phyloP scores from a whole-genome alignment of 2,888 invertebrate species.

The Julus scanicus region DNA sequence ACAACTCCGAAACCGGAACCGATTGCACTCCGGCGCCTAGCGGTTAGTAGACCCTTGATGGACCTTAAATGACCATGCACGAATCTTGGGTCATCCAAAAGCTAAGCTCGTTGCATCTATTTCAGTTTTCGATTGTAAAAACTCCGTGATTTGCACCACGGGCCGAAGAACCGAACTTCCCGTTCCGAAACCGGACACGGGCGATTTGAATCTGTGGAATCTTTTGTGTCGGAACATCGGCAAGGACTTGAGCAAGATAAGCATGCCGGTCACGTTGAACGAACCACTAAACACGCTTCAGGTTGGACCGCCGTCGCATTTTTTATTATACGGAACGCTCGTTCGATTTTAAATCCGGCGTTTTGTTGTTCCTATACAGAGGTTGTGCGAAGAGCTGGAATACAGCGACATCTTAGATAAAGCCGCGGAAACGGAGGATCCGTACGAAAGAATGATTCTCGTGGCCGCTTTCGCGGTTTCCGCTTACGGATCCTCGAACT shows the following conservation, averaged over 20 bases:
- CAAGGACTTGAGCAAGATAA: conserved; percentile 85
- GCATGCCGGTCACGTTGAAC: conserved; percentile 87
- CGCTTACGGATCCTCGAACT: conserved; percentile 78
- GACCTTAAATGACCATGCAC: no score
- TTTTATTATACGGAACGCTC: not conserved
- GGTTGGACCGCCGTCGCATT: conserved; percentile 66
- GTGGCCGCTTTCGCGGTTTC: conserved; percentile 85
- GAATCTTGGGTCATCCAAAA: no score
- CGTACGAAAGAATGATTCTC: conserved; percentile 78
- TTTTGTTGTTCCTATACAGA: conserved; percentile 66
- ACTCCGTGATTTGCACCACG: conserved; percentile 62
- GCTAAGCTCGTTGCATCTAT: not conserved
- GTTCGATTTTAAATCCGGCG: no score
- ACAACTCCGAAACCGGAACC: conserved; percentile 73
- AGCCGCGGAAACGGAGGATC: conserved; percentile 75
- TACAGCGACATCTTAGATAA: conserved; percentile 83
- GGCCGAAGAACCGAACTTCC: conserved; percentile 78
- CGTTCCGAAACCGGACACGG: conserved; percentile 77
- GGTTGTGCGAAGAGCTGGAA: conserved; percentile 85
- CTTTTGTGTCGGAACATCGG: conserved; percentile 83
- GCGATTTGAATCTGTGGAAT: conserved; percentile 84
- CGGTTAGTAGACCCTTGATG: conserved; percentile 55
- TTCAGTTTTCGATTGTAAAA: conserved; percentile 48
- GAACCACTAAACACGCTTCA: conserved; percentile 85
- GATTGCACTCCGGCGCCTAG: conserved; percentile 62